Conservation (phyloP, 1,140 invertebrate genomes). For the Cyclina sinensis region DNA sequence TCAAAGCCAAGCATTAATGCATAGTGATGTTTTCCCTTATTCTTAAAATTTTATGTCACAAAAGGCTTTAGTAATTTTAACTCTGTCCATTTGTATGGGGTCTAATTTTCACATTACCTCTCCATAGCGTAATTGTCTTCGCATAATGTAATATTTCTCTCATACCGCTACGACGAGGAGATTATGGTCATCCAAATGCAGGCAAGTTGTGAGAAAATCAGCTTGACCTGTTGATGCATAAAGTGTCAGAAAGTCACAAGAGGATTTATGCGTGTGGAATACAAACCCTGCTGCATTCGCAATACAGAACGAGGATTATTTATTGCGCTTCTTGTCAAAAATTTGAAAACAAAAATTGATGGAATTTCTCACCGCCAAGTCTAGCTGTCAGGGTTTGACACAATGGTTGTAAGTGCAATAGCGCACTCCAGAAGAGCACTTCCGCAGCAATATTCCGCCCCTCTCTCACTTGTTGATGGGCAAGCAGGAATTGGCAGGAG, state of each 20-base stretch:
- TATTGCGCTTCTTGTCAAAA: slow-evolving; percentile 67
- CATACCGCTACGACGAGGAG: slow-evolving; percentile 12
- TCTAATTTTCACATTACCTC: slow-evolving; percentile 68
- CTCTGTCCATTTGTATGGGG: slow-evolving; percentile 53
- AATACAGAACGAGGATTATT: slow-evolving; percentile 46
- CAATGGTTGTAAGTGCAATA: slow-evolving; percentile 40
- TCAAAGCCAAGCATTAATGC: slow-evolving; percentile 49
- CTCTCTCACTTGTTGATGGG: slow-evolving; percentile 44
- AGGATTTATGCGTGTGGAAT: slow-evolving; percentile 51
- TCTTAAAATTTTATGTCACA: slow-evolving; percentile 43
- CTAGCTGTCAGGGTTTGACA: slow-evolving; percentile 53
- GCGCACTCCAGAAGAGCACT: not conserved
- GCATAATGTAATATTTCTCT: slow-evolving; percentile 63
- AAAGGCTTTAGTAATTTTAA: slow-evolving; percentile 59
- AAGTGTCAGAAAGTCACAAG: slow-evolving; percentile 56
- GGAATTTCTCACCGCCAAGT: slow-evolving; percentile 41
- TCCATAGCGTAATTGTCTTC: slow-evolving; percentile 33
- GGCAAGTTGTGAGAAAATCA: slow-evolving; percentile 62
- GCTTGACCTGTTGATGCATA: slow-evolving; percentile 63
- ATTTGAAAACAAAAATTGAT: slow-evolving; percentile 68
- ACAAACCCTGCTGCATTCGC: slow-evolving; percentile 36
- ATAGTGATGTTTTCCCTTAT: slow-evolving; percentile 31
- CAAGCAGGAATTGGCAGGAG: slow-evolving; percentile 33
- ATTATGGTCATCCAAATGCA: slow-evolving; percentile 44
- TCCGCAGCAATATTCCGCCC: slow-evolving; percentile 19